Conservation (phyloP, 2,888 invertebrate species). For the Catocala fraxini region DNA sequence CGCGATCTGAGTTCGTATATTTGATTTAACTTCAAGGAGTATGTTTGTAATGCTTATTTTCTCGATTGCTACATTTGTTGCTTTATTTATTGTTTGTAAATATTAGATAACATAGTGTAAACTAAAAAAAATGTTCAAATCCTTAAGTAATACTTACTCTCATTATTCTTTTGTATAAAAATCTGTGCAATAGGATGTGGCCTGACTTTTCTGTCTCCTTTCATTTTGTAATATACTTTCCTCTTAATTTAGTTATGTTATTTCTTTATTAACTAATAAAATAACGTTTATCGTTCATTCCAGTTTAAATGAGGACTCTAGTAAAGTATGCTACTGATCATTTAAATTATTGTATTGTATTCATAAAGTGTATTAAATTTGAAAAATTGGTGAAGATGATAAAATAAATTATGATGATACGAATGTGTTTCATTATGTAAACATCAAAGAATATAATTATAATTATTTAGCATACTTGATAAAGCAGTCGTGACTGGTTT, state of each 20-base stretch:
- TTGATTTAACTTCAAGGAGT: slow-evolving; percentile 60
- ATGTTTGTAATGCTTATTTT: slow-evolving; percentile 65
- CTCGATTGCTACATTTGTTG: slow-evolving; percentile 76
- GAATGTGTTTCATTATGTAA: slow-evolving; percentile 60
- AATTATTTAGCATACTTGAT: slow-evolving; percentile 3
- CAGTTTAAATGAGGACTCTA: slow-evolving; percentile 86
- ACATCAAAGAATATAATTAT: slow-evolving; percentile 10
- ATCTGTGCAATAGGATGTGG: slow-evolving; percentile 83
- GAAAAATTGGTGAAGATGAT: slow-evolving; percentile 86
- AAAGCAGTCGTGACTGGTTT: not conserved
- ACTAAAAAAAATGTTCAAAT: slow-evolving; percentile 74
- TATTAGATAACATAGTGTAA: slow-evolving; percentile 73
- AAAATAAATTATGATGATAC: slow-evolving; percentile 86
- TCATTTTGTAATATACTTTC: slow-evolving; percentile 73
- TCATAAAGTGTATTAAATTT: slow-evolving; percentile 86
- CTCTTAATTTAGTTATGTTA: slow-evolving; percentile 82
- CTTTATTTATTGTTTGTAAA: slow-evolving; percentile 87
- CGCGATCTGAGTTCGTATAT: slow-evolving; percentile 69
- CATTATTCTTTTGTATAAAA: slow-evolving; percentile 58
- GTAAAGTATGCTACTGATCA: slow-evolving; percentile 83
- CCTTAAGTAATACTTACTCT: slow-evolving; percentile 53
- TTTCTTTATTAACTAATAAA: slow-evolving; percentile 83
- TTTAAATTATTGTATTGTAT: slow-evolving; percentile 87
- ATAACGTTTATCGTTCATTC: slow-evolving; percentile 87
- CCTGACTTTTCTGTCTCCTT: slow-evolving; percentile 69